Evolutionary conservation across 2,797 vertebrate genomes (phyloP), one percentile per base, ranked within the genome.

Genomic region (Silurus lanzhouensis): DNA sequence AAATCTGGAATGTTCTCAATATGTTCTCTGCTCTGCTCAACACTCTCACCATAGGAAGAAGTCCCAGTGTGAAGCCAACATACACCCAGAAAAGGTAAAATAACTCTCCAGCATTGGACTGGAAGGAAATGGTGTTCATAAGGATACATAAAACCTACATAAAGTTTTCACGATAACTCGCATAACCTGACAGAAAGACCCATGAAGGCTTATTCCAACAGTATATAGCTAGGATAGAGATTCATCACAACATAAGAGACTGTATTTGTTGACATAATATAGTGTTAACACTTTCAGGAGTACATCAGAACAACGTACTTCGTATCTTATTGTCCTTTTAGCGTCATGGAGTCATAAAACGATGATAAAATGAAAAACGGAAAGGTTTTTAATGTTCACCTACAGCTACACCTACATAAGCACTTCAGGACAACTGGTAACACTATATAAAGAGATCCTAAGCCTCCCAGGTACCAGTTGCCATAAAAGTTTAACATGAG

Each of bases 51-150:
- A n/a, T 76, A 89, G 87, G 82, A 74, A 67, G n/a, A 58, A 75
- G 70, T 48, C 66, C 25, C 52, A 77, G 77, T 25, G 15, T 67
- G 80, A 76, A 0, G 25, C 0, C 58, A 57, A 67, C 19, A 1
- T 27, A 44, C 66, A 77, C 58, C 68, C 76, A 77, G 63, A 82
- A 85, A 78, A 70, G 75, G 85, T 88, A 84, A 88, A 19, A n/a
- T 38, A 44, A 0, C 15, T 20, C 57, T 74, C 25, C 15, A 15
- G 22, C 48, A 74, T 14, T 20, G 60, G 27, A 38, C 14, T n/a
- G 27, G 15, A 4, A 13, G 27, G 55, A 12, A 31, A 17, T 6
- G 3, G 63, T 13, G n/a, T 66, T 66, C 61, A 63, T 66, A 66
- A 66, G n/a, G 10, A 64, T 27, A 64, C 9, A 64, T 25, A 8